Percentiles rank a stretch among this genome's conserved stretches.
These are phyloP conservation scores for Drosophila pseudoananassae DNA, from an alignment of 1,140 invertebrate species.

Conservation along the genomic window DNA sequence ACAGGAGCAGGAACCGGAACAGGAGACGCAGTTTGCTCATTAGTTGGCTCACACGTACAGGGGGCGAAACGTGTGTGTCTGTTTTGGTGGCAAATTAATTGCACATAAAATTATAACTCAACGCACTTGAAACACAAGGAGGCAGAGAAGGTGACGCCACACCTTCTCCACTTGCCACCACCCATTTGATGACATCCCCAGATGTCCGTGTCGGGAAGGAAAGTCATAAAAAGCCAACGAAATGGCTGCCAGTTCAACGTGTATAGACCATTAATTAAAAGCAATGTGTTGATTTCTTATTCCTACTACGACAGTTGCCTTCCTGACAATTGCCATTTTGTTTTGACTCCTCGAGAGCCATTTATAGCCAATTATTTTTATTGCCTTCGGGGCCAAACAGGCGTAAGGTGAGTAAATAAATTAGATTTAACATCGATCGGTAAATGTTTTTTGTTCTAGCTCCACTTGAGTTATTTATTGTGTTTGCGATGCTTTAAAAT, in stretches of 20 bases:
- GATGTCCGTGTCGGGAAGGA: conserved; percentile 34
- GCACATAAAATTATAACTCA: conserved; percentile 79
- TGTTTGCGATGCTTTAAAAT: neutral
- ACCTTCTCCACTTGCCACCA: neutral
- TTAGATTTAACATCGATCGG: conserved; percentile 41
- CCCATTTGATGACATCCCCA: conserved; percentile 53
- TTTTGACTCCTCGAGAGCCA: conserved; percentile 71
- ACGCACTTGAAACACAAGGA: conserved; percentile 68
- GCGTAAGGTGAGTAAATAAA: conserved; percentile 70
- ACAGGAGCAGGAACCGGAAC: conserved; percentile 5
- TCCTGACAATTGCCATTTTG: conserved; percentile 59
- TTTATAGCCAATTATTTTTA: conserved; percentile 81
- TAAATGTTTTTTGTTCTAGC: conserved; percentile 1
- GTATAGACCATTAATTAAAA: conserved; percentile 72
- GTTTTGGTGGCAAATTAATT: conserved; percentile 72
- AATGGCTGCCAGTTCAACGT: conserved; percentile 10
- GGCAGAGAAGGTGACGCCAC: conserved; percentile 30
- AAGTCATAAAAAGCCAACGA: conserved; percentile 62
- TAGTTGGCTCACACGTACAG: conserved; percentile 37
- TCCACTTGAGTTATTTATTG: conserved; percentile 9
- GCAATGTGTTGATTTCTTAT: conserved; percentile 62
- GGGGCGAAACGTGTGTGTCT: conserved; percentile 32
- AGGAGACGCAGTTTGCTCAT: conserved; percentile 45
- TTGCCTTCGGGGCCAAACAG: conserved; percentile 28
- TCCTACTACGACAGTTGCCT: conserved; percentile 5